phyloP scores from a whole-genome alignment of 2,113 vertebrate species.

The Colius striatus region DNA sequence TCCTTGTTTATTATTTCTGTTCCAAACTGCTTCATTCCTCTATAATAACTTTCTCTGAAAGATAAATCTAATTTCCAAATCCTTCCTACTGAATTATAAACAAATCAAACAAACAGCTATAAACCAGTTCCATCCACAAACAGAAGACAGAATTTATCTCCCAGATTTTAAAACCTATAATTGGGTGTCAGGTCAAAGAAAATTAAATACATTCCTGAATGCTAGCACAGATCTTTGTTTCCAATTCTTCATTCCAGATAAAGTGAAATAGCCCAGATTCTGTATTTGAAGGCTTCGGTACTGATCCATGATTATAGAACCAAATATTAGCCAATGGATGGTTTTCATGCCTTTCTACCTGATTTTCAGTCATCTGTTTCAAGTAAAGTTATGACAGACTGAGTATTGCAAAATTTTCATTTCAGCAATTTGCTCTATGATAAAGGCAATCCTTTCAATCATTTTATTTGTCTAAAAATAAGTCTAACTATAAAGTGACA shows the following conservation, averaged over 20 bases:
- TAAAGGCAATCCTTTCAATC: not conserved
- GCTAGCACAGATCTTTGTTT: not conserved
- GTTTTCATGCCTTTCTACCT: not conserved
- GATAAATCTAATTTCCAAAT: conserved; percentile 45
- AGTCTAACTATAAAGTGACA: not conserved
- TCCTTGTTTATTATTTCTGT: conserved; percentile 55
- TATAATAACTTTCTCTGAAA: conserved; percentile 32
- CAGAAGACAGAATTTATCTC: not conserved
- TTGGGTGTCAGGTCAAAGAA: not conserved
- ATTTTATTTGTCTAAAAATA: not conserved
- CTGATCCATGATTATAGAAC: rapidly evolving
- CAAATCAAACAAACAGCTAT: conserved; percentile 13
- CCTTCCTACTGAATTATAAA: conserved; percentile 36
- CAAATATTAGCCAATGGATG: not conserved
- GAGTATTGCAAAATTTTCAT: not conserved
- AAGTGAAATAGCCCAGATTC: not conserved
- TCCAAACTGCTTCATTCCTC: not conserved
- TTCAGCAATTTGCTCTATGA: not conserved
- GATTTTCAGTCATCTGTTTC: not conserved
- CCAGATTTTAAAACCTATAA: not conserved
- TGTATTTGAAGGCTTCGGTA: not conserved
- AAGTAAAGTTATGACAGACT: not conserved
- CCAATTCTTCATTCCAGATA: not conserved
- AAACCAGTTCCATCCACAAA: not conserved
- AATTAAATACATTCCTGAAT: not conserved